phyloP scores from a whole-genome alignment of 1,140 invertebrate species.

The Trichonephila inaurata region DNA sequence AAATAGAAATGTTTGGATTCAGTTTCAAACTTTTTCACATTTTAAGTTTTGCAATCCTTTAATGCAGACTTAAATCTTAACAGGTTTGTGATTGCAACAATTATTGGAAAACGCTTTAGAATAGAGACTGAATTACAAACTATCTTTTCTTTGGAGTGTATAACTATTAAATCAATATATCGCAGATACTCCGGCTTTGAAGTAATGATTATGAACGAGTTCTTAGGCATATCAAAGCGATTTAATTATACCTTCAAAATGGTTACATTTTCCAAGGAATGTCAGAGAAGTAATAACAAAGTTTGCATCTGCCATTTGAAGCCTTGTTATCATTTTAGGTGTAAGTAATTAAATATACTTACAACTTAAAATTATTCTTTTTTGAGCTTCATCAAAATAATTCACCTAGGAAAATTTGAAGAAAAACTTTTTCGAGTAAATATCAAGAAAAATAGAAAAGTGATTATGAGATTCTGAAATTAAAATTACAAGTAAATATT shows the following conservation, averaged over 20 bases:
- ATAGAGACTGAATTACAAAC: not conserved
- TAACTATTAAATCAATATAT: not conserved
- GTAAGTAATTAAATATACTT: not conserved
- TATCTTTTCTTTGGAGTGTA: not conserved
- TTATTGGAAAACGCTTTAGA: conserved; percentile 27
- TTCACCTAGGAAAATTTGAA: no score
- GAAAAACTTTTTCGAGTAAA: no score
- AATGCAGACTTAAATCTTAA: not conserved
- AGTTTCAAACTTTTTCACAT: not conserved
- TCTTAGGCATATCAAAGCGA: not conserved
- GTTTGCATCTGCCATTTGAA: not conserved
- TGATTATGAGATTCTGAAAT: no score
- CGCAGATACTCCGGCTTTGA: not conserved
- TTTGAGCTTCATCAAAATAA: no score
- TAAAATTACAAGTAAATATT: no score
- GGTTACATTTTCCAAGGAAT: not conserved
- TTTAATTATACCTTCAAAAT: not conserved
- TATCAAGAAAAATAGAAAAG: no score
- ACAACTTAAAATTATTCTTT: not conserved
- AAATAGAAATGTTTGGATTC: no score
- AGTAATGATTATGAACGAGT: not conserved
- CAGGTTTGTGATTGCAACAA: not conserved
- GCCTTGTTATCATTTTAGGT: not conserved
- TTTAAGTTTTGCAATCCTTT: not conserved
- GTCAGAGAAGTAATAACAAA: not conserved